Percentiles rank a stretch among this genome's conserved stretches.
Conservation (phyloP, 2,113 vertebrate genomes). For the Tilapia sparmanii region DNA sequence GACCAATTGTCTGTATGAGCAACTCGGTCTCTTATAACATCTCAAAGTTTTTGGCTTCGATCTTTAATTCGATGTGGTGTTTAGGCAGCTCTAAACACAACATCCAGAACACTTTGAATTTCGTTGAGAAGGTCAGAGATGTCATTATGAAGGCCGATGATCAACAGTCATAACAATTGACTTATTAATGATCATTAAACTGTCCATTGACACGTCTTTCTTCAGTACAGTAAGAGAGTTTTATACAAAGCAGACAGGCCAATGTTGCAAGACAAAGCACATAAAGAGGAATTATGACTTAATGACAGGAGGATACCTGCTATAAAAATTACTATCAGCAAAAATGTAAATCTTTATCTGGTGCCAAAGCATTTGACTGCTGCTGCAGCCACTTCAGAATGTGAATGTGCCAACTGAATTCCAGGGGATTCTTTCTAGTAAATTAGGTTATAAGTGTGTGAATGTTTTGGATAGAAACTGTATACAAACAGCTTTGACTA, state of each 20-base stretch:
- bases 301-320: neutral
- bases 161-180: accelerated
- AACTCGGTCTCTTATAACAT: neutral
- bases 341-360: neutral
- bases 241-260: neutral
- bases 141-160: neutral
- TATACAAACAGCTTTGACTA: neutral
- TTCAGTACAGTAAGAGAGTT: accelerated
- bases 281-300: neutral
- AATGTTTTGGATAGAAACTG: neutral
- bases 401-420: neutral
- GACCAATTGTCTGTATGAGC: neutral
- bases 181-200: neutral
- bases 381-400: neutral
- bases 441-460: neutral
- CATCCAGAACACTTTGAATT: neutral
- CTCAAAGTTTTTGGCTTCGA: neutral
- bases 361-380: accelerated
- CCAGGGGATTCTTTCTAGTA: accelerated
- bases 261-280: accelerated
- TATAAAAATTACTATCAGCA: neutral
- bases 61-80: neutral
- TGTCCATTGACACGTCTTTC: accelerated
- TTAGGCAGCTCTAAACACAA: neutral
- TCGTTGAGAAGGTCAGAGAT: neutral